Evolutionary conservation across 2,797 vertebrate species (phyloP).

Genomic region (Ambastaia sidthimunki): DNA sequence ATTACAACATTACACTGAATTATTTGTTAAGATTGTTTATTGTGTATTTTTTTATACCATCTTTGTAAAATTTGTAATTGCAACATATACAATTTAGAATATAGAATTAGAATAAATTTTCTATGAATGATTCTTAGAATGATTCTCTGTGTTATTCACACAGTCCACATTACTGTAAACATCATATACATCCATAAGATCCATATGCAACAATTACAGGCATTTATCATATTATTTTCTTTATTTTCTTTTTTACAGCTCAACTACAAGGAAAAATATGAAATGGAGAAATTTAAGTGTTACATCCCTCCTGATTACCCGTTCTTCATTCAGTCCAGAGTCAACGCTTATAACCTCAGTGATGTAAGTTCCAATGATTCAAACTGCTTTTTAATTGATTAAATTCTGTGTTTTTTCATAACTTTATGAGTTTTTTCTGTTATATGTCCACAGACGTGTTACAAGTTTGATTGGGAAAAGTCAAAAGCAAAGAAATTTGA

Average conservation of each 20-base stretch:
- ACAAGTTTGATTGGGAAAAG: slow-evolving; percentile 90
- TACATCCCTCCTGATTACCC: slow-evolving; percentile 85
- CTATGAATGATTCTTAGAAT: no score
- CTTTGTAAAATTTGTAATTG: no score
- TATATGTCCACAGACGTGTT: slow-evolving; percentile 79
- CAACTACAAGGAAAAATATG: slow-evolving; percentile 90
- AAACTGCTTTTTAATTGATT: background rate
- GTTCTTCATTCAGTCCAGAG: slow-evolving; percentile 89
- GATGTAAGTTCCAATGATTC: slow-evolving; percentile 77
- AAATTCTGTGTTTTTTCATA: slow-evolving; percentile 13
- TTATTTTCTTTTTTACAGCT: slow-evolving; percentile 75
- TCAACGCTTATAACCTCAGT: slow-evolving; percentile 91
- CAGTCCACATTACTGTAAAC: background rate
- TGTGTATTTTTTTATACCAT: no score
- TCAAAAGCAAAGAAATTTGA: slow-evolving; percentile 89
- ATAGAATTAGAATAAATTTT: background rate
- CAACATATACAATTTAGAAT: background rate
- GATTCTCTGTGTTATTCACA: background rate
- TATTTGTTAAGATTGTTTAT: no score
- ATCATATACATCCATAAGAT: background rate
- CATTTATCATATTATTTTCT: background rate
- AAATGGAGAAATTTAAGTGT: slow-evolving; percentile 84
- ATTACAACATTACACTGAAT: no score
- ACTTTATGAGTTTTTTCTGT: no score
- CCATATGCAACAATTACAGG: background rate